These are phyloP conservation scores for Bombus fervidus DNA, from an alignment of 1,140 invertebrate genomes.

Conservation along the genomic window DNA sequence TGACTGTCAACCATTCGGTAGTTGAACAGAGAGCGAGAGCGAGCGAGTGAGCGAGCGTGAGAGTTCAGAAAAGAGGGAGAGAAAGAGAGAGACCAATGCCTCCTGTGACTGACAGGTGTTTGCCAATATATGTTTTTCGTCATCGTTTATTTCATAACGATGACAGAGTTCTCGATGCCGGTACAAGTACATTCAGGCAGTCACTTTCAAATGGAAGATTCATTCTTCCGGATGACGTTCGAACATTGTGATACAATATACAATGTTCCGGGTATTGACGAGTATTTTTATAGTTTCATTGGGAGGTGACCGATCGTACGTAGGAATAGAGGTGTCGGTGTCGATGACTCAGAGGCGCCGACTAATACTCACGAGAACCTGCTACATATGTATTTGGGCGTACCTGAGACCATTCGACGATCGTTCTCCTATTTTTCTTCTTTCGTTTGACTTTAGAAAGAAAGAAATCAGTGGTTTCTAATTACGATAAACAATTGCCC, in stretches of 20 bases:
- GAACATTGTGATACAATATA: too few species aligned
- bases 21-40: neutral
- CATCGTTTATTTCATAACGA: slow-evolving; percentile 44
- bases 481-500: neutral
- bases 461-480: neutral
- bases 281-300: slow-evolving; percentile 18
- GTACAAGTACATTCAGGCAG: neutral
- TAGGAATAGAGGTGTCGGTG: neutral
- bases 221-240: neutral
- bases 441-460: too few species aligned
- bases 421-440: neutral
- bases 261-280: neutral
- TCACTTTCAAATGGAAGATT: neutral
- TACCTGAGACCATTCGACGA: neutral
- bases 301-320: slow-evolving; percentile 1
- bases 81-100: slow-evolving; percentile 14
- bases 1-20: slow-evolving; percentile 27
- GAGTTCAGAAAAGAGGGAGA: neutral
- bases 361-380: neutral
- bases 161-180: slow-evolving; percentile 31
- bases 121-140: slow-evolving; percentile 45
- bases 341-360: slow-evolving; percentile 37
- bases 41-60: neutral
- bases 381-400: slow-evolving; percentile 13
- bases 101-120: slow-evolving; percentile 50